These are phyloP conservation scores for Nesospiza acunhae DNA, from an alignment of 2,113 vertebrate genomes.

Conservation along the genomic window DNA sequence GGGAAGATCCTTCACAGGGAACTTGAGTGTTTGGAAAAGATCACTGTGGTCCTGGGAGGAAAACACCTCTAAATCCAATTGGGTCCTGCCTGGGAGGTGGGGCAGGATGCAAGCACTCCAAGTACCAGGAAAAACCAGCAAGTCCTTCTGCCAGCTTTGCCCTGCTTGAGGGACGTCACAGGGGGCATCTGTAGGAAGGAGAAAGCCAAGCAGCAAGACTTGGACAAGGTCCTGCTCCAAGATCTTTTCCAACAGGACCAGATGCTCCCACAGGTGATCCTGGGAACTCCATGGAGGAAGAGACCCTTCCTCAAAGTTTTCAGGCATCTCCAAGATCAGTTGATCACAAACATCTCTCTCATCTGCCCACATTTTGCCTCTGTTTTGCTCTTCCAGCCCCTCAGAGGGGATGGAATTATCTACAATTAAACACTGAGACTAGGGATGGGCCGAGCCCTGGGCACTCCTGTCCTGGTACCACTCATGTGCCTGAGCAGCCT, in stretches of 20 bases:
- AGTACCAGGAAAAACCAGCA: background rate
- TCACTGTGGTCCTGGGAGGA: background rate
- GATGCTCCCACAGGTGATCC: background rate
- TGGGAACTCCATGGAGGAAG: background rate
- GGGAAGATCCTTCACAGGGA: background rate
- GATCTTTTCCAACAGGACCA: background rate
- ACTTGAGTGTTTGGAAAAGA: background rate
- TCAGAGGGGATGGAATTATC: background rate
- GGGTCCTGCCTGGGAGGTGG: background rate
- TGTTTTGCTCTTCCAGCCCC: background rate
- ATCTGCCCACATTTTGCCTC: background rate
- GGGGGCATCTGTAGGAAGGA: fast-evolving
- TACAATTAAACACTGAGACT: background rate
- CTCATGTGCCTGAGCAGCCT: background rate
- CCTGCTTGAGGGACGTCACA: fast-evolving
- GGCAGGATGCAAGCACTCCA: background rate
- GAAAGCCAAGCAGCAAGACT: background rate
- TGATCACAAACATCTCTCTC: background rate
- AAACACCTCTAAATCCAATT: background rate
- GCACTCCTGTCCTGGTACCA: background rate
- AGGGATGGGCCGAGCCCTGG: background rate
- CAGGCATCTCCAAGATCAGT: background rate
- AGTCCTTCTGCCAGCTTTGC: background rate
- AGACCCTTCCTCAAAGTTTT: background rate
- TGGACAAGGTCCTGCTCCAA: background rate